phyloP scores from a whole-genome alignment of 64 coral and sea anemone genomes.

The Actinia tenebrosa region DNA sequence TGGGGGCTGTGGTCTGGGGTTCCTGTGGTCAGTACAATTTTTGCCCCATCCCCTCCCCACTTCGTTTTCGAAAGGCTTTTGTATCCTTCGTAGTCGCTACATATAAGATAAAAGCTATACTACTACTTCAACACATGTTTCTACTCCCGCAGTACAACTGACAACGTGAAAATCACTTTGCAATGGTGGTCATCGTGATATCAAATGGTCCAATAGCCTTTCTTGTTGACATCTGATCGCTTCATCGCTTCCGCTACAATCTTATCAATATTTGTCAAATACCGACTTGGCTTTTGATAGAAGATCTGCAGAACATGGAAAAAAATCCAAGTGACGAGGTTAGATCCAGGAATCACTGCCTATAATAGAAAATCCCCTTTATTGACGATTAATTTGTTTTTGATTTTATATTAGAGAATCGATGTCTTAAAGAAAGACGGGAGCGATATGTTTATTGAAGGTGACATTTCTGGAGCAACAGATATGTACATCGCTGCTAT shows the following conservation, averaged over 20 bases:
- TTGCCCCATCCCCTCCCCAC: neutral
- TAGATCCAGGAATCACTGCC: neutral
- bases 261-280: neutral
- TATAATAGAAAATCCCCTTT: neutral
- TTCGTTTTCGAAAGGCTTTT: neutral
- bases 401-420: neutral
- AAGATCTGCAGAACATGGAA: neutral
- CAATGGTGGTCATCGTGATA: neutral
- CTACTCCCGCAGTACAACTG: too few species aligned
- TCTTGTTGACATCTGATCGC: slow-evolving; percentile 4
- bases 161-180: neutral
- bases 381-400: neutral
- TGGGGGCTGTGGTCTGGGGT: neutral
- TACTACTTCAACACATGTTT: too few species aligned
- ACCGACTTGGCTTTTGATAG: neutral
- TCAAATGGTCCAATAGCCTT: neutral
- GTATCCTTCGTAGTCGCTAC: too few species aligned
- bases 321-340: neutral
- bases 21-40: neutral
- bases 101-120: too few species aligned
- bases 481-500: slow-evolving; percentile 2
- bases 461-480: slow-evolving; percentile 9
- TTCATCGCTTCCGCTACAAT: neutral
- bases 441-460: neutral
- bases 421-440: neutral